A percentile compares a stretch with the other conserved stretches of the same genome.
Evolutionary conservation across 2,113 vertebrate species (phyloP).

Genomic region (Pedionomus torquatus): DNA sequence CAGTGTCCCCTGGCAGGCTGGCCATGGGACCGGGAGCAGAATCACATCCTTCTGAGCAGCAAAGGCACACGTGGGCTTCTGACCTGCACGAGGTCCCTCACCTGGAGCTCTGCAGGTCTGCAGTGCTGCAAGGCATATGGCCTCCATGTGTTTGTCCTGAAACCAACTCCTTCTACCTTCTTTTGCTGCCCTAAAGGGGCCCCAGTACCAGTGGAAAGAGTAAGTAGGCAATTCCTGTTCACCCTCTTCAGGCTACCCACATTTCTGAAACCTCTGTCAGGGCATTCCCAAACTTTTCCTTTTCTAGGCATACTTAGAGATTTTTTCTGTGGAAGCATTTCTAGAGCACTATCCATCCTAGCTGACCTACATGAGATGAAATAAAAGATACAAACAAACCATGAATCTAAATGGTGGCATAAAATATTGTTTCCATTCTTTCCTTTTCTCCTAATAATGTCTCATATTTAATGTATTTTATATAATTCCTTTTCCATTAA

Average conservation of each 20-base stretch:
- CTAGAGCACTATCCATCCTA: neutral
- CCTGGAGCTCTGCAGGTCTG: neutral
- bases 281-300: neutral
- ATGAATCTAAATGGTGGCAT: neutral
- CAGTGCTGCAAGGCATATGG: accelerated
- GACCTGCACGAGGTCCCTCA: neutral
- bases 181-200: neutral
- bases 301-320: neutral
- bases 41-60: neutral
- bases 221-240: neutral
- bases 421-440: neutral
- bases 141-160: neutral
- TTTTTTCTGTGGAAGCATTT: neutral
- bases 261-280: neutral
- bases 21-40: neutral
- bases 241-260: neutral
- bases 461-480: neutral
- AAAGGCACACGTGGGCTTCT: neutral
- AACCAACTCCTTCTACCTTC: neutral
- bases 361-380: neutral
- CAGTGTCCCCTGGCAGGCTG: neutral
- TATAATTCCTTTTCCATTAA: neutral
- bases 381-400: neutral
- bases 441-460: neutral
- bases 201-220: neutral